Percentiles rank a stretch among this genome's conserved stretches.
Conservation (phyloP, 2,888 invertebrate species). For the Tupiocoris notatus region DNA sequence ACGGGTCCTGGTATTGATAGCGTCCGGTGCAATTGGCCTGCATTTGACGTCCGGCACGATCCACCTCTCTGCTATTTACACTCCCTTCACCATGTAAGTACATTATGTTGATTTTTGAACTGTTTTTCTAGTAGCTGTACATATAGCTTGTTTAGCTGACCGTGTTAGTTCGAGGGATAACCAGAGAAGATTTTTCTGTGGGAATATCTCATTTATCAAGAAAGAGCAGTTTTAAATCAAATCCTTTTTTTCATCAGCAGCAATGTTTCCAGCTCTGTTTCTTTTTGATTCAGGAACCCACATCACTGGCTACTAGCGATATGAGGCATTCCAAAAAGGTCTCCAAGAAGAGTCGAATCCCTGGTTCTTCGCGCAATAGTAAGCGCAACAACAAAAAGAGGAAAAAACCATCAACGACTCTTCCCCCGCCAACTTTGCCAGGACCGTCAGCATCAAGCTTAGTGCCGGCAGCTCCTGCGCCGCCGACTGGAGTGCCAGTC, state of each 20-base stretch:
- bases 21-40: conserved; percentile 74
- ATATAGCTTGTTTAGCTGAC: not conserved
- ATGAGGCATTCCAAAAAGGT: conserved; percentile 40
- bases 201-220: not conserved
- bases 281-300: conserved; percentile 29
- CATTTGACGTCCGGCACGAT: conserved; percentile 74
- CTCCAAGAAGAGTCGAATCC: conserved; percentile 44
- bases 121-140: not conserved
- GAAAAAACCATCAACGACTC: conserved; percentile 38
- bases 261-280: no score
- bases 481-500: conserved; percentile 1
- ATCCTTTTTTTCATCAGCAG: no score
- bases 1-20: conserved; percentile 77
- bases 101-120: no score
- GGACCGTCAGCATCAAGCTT: not conserved
- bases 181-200: no score
- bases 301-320: conserved; percentile 30
- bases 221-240: no score
- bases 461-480: not conserved
- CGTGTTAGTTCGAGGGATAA: not conserved
- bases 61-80: conserved; percentile 84
- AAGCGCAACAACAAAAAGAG: conserved; percentile 46
- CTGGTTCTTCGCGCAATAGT: conserved; percentile 41
- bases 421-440: conserved; percentile 4
- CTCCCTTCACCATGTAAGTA: conserved; percentile 70